A percentile compares a stretch with the other conserved stretches of the same genome.
These are phyloP conservation scores for Daboia siamensis DNA, from an alignment of 2,113 vertebrate genomes.

Conservation along the genomic window DNA sequence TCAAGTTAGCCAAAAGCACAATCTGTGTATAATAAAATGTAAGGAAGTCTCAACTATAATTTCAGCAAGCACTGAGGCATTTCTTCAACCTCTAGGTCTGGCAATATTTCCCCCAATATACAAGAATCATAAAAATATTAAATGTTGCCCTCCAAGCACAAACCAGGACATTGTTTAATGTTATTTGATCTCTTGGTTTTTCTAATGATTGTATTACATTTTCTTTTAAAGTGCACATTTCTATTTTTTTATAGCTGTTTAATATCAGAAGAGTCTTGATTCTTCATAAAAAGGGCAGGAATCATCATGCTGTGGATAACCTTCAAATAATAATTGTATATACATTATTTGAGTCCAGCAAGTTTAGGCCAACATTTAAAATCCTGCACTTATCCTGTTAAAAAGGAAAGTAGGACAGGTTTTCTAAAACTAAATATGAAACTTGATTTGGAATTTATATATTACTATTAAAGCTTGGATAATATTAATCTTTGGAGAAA, in stretches of 20 bases:
- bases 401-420: background rate
- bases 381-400: background rate
- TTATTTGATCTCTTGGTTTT: background rate
- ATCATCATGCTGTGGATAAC: background rate
- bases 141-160: background rate
- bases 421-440: background rate
- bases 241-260: background rate
- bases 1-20: conserved; percentile 50
- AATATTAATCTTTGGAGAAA: background rate
- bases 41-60: conserved; percentile 51
- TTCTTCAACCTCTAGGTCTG: conserved; percentile 26
- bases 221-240: background rate
- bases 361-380: conserved; percentile 21
- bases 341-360: background rate
- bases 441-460: background rate
- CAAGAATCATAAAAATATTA: conserved; percentile 9
- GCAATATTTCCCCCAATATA: background rate
- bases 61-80: conserved; percentile 39
- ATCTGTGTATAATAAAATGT: conserved; percentile 43
- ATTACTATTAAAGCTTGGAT: background rate
- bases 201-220: conserved; percentile 4
- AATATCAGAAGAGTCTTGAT: background rate
- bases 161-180: background rate
- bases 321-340: background rate
- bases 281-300: background rate